Conservation (phyloP, 2,113 vertebrate genomes). For the Panthera leo region DNA sequence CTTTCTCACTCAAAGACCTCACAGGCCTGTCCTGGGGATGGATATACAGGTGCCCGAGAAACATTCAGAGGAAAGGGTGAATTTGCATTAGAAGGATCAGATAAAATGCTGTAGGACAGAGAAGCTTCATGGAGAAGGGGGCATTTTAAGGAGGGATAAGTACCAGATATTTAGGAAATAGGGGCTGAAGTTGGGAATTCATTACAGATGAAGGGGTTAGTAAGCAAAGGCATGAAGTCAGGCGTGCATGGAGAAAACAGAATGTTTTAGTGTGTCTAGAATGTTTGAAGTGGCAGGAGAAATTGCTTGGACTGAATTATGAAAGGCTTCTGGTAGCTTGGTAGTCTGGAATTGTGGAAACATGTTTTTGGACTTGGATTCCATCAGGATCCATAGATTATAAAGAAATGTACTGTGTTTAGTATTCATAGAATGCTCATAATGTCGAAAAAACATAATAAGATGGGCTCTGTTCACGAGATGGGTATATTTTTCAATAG, state of each 20-base stretch:
- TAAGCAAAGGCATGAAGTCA: not conserved
- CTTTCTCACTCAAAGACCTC: not conserved
- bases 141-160: not conserved
- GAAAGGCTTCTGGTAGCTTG: not conserved
- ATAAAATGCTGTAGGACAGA: not conserved
- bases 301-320: not conserved
- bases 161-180: not conserved
- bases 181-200: too few relatives aligned
- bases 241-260: not conserved
- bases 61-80: not conserved
- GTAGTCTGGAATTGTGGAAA: not conserved
- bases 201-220: not conserved
- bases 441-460: not conserved
- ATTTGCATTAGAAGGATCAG: not conserved
- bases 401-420: not conserved
- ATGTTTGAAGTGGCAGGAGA: not conserved
- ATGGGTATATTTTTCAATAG: not conserved
- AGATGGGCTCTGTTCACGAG: not conserved
- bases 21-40: not conserved
- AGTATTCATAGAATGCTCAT: not conserved
- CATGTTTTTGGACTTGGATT: not conserved
- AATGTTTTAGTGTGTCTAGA: not conserved
- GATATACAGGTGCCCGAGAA: accelerated
- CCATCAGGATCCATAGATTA: not conserved
- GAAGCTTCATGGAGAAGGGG: not conserved